Base-by-base conservation (phyloP, 2,888 invertebrate species). In the Buathra laborator region DNA sequence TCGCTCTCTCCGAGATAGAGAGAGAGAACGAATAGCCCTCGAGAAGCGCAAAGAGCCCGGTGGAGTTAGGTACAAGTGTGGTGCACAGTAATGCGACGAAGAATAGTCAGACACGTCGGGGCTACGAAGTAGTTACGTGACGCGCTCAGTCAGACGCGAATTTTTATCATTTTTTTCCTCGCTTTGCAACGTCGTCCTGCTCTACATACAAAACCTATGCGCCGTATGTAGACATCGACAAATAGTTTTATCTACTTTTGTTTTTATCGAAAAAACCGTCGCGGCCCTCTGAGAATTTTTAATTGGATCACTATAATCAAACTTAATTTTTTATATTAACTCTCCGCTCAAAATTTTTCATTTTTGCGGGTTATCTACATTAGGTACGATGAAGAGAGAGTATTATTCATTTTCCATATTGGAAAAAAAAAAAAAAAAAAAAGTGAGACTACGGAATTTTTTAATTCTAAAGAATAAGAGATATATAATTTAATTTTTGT, bases 31-130 rank as follows among this genome's bases (percentile, higher is more conserved):
- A 51, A 71, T 77, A 66, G n/a, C 82, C 66, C 85, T 85, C 66
- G 78, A 80, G 74, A 53, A 84, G 76, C 77, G 83, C 77, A 64
- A 67, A 78, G 72, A 84, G 82, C 78, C 74, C 78, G 84, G 71
- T 71, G 72, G 72, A 85, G 81, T 72, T 59, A 56, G 78, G 64
- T 51, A 32, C 53, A 83, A 81, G 80, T 78, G 75, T 81, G 29
- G 48, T n/a, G 48, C 48, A 32, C 64, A 64, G 64, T 75, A 46
- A 44, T 29, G 48, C 46, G 43, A 53, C 71, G 75, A 77, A 80
- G 71, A 85, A 82, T 85, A 79, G 82, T 82, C 85, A 85, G 85
- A 82, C 81, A 66, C 12, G 75, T 53, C 64, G 37, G 51, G 82
- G 75, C 82, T 14, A 9, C 56, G 53, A 79, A 85, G 85, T 85